These are phyloP conservation scores for Troilus luridus DNA, from an alignment of 2,888 invertebrate species.

Conservation along the genomic window DNA sequence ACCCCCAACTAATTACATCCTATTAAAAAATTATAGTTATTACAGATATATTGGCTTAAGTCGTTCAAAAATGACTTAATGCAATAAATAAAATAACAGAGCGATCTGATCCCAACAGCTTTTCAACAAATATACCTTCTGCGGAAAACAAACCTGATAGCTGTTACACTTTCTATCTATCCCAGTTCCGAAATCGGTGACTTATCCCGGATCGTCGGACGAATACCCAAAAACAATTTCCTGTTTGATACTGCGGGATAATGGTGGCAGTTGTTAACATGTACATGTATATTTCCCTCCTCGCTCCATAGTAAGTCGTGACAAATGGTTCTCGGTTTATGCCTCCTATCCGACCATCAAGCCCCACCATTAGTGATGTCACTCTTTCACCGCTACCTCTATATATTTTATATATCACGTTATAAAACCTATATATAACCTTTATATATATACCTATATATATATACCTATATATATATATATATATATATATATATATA, in stretches of 20 bases:
- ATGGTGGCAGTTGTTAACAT: constrained; percentile 38
- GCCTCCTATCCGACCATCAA: not conserved
- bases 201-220: not conserved
- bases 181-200: not conserved
- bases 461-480: not conserved
- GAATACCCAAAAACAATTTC: constrained; percentile 31
- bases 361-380: not conserved
- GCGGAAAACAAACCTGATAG: not conserved
- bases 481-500: constrained; percentile 20
- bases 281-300: constrained; percentile 25
- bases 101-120: too few species aligned
- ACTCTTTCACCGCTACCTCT: not conserved
- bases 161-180: not conserved
- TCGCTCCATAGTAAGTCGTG: not conserved
- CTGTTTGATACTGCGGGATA: not conserved
- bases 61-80: too few species aligned
- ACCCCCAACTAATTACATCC: too few species aligned
- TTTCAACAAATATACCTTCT: too few species aligned
- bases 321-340: not conserved
- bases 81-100: too few species aligned
- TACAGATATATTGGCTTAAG: too few species aligned
- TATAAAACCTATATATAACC: not conserved
- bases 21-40: too few species aligned
- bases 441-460: constrained; percentile 6
- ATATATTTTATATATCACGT: not conserved